phyloP scores from a whole-genome alignment of 1,140 invertebrate genomes.

The Heliconius himera region DNA sequence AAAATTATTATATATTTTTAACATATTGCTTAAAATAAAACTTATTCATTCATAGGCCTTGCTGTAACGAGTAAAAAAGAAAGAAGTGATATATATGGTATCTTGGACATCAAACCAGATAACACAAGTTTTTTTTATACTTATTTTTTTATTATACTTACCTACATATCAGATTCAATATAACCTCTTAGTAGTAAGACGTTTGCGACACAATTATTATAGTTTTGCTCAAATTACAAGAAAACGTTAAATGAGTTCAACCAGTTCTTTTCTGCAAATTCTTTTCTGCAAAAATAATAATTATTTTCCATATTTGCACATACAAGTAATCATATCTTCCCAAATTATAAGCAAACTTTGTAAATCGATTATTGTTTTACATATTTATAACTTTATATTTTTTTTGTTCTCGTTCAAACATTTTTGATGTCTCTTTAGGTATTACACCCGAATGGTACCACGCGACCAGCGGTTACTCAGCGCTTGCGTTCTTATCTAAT shows the following conservation, averaged over 20 bases:
- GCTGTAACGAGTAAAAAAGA: not conserved
- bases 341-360: not conserved
- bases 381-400: not conserved
- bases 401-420: not conserved
- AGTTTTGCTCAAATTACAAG: not conserved
- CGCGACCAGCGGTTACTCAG: not conserved
- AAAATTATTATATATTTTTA: not conserved
- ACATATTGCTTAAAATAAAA: not conserved
- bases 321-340: not conserved
- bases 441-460: not conserved
- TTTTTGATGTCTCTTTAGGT: not conserved
- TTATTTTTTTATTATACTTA: not conserved
- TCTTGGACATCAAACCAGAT: not conserved
- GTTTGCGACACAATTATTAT: not conserved
- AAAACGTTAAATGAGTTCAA: not conserved
- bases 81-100: not conserved
- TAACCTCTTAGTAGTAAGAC: not conserved
- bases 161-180: slow-evolving; percentile 8
- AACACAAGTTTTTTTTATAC: not conserved
- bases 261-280: not conserved
- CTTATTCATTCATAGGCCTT: not conserved
- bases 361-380: not conserved
- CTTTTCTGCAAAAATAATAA: not conserved
- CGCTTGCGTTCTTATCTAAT: slow-evolving; percentile 11
- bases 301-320: not conserved